Evolutionary conservation across 1,140 invertebrate species (phyloP).

Genomic region (Thaumatotibia leucotreta): DNA sequence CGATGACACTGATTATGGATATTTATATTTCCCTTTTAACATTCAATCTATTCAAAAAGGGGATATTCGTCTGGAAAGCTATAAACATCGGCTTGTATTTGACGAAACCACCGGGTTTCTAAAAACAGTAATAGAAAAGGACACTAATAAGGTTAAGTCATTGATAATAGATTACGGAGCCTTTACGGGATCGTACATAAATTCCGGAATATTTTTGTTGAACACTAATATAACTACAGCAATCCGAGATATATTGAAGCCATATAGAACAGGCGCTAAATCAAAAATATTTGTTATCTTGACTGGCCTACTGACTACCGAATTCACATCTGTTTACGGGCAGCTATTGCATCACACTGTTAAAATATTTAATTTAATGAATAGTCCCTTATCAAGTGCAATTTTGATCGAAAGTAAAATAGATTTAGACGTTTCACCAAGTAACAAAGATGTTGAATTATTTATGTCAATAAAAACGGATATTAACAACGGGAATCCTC

Average conservation of each 20-base stretch:
- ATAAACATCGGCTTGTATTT: conserved; percentile 82
- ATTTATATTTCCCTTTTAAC: conserved; percentile 65
- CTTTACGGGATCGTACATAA: conserved; percentile 45
- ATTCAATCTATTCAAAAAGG: conserved; percentile 79
- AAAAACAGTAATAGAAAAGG: conserved; percentile 65
- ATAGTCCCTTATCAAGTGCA: conserved; percentile 77
- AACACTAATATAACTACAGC: conserved; percentile 51
- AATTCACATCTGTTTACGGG: conserved; percentile 84
- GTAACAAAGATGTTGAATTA: conserved; percentile 87
- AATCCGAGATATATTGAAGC: conserved; percentile 42
- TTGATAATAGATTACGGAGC: conserved; percentile 52
- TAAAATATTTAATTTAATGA: conserved; percentile 81
- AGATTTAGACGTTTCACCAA: conserved; percentile 84
- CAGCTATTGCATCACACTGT: conserved; percentile 82
- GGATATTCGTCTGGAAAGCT: conserved; percentile 87
- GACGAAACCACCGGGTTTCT: conserved; percentile 85
- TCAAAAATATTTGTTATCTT: conserved; percentile 82
- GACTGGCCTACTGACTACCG: conserved; percentile 83
- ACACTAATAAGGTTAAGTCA: conserved; percentile 34
- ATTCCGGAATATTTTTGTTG: conserved; percentile 58
- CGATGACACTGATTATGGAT: conserved; percentile 29
- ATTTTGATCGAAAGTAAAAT: conserved; percentile 84
- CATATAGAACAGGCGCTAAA: conserved; percentile 55
- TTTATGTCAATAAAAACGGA: conserved; percentile 90
- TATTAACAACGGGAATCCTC: conserved; percentile 81